Evolutionary conservation across 2,888 invertebrate genomes (phyloP), one percentile per base, ranked within the genome.

Genomic region (Dryomyza anilis): DNA sequence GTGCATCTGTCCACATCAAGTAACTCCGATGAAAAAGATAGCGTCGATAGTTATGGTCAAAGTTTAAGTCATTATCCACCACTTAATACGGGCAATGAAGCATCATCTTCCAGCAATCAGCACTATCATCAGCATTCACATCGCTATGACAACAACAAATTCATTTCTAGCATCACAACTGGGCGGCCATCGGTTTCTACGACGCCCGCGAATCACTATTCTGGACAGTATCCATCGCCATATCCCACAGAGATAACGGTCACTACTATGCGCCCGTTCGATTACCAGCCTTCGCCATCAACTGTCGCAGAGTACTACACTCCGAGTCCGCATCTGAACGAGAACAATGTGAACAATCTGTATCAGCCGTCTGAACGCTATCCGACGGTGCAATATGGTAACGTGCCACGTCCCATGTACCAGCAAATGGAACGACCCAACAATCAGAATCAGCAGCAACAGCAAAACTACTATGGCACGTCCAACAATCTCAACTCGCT

Each of bases 21-120:
- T 0, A 71, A 65, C 23, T 76, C 77, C 0, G 79, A 76, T 1
- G 80, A 82, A 57, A 76, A 76, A 63, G 77, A 77, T 33, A 68
- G 76, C 3, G 27, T 81, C 8, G 81, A 82, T 53, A 79, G 77
- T 43, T 82, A 82, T 59, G 83, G 83, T 4, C 77, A 81, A 45
- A 79, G 75, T 25, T 46, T 81, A 50, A 74, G 72, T 2, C 45
- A 70, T 14, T 80, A 76, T 64, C 81, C 76, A 4, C 74, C 79
- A 16, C 63, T 72, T 2, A 65, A 60, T n/a, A 68, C 71, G 25
- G 57, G 64, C 25, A 48, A 57, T 7, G 45, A 64, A 46, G 39
- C 66, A 58, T 43, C 53, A 50, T 29, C 53, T 55, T 21, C 57
- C 33, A 23, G 59, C 63, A 14, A 58, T 53, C 63, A 64, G 1